Base-by-base conservation (phyloP, 2,797 vertebrate genomes). In the Microchirus variegatus region DNA sequence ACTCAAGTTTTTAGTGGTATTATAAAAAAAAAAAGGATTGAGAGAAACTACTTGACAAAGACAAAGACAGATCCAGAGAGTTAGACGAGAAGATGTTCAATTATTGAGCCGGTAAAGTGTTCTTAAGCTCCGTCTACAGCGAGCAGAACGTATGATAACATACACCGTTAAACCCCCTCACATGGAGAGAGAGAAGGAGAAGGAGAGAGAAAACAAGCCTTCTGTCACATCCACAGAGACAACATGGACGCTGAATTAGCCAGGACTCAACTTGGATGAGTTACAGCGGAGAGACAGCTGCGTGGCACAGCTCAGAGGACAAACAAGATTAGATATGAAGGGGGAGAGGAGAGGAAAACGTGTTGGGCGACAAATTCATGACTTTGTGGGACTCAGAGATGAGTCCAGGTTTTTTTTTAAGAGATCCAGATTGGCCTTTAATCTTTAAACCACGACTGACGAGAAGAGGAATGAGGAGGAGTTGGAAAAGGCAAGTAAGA, bases 281-380 rank as follows among this genome's bases (percentile, higher is more conserved):
- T 78, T 73, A 46, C 71, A 72, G 75, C 67, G 51, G 59, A 79
- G 55, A 63, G 59, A 74, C 81, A 80, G 78, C 76, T 79, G 80
- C 63, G 69, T 62, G 35, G 31, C 14, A 53, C 64, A 75, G 75
- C 82, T 69, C 67, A 55, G 56, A 83, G 65, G 51, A 57, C 57
- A 66, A 67, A 81, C 77, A 84, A 73, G 67, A 86, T 85, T 63
- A 15, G n/a, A 13, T 42, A 14, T 42, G 59, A 31, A 46, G 22
- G 10, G 10, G 15, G 18, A 36, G 9, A 16, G 19, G n/a, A 40
- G 26, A 66, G 1, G 1, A 52, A 44, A 77, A 61, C 59, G 61
- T 63, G 59, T 3, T 44, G 55, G 63, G 63, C 66, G 53, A 79
- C 67, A 72, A 80, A 81, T 68, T 56, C 60, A 61, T 55, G 77